Conservation (phyloP, 2,113 vertebrate genomes). For the Xenopus laevis region DNA sequence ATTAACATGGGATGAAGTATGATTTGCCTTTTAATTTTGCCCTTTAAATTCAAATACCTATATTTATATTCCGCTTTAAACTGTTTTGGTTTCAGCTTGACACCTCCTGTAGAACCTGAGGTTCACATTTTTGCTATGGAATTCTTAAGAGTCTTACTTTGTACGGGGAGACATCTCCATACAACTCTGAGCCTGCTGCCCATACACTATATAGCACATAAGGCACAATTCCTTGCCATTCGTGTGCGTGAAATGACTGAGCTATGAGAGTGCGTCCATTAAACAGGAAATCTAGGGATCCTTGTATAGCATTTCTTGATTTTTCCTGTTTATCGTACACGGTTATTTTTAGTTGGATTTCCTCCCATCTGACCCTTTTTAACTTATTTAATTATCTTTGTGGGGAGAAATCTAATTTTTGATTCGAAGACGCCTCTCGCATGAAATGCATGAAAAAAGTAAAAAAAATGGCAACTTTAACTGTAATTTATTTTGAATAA, state of each 20-base stretch:
- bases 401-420: slow-evolving; percentile 16
- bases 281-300: background rate
- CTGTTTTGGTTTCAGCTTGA: background rate
- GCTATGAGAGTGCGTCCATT: background rate
- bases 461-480: background rate
- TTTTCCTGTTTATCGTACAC: background rate
- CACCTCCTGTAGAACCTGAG: background rate
- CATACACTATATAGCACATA: background rate
- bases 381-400: slow-evolving; percentile 11
- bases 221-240: background rate
- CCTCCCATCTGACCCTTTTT: slow-evolving; percentile 13
- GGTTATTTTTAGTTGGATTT: background rate
- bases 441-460: background rate
- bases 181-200: background rate
- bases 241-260: background rate
- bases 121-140: background rate
- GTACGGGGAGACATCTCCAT: background rate
- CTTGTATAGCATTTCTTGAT: background rate
- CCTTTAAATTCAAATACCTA: background rate
- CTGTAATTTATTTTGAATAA: slow-evolving; percentile 11
- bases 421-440: background rate
- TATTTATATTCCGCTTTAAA: background rate
- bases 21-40: slow-evolving; percentile 6
- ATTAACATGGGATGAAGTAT: background rate
- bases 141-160: background rate